A percentile compares a stretch with the other conserved stretches of the same genome.
Evolutionary conservation across 2,113 vertebrate species (phyloP).

Genomic region (Nematolebias whitei): DNA sequence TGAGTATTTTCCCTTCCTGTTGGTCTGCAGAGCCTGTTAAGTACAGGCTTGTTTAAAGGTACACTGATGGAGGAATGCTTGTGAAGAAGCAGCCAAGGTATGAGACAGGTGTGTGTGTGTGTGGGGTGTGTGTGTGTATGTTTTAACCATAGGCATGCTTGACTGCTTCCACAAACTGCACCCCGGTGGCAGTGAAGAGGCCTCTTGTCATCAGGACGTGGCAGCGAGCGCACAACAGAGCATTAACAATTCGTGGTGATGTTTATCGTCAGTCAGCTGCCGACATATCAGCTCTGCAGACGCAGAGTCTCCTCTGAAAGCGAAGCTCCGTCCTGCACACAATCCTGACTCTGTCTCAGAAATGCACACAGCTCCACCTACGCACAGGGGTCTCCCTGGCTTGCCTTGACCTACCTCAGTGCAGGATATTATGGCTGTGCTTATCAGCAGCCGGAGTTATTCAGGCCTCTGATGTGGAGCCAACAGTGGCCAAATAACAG

Average conservation of each 20-base stretch:
- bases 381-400: constrained; percentile 4
- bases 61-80: constrained; percentile 51
- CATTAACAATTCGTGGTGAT: constrained; percentile 53
- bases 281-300: constrained; percentile 43
- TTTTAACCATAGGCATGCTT: constrained; percentile 27
- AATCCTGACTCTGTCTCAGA: constrained; percentile 55
- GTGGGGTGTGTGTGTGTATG: constrained; percentile 16
- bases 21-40: background rate
- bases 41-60: background rate
- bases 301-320: constrained; percentile 53
- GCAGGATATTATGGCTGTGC: constrained; percentile 35
- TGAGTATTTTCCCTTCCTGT: background rate
- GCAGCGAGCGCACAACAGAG: constrained; percentile 23
- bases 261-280: constrained; percentile 51
- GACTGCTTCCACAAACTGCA: constrained; percentile 6
- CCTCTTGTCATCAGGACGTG: constrained; percentile 25
- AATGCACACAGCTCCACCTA: constrained; percentile 33
- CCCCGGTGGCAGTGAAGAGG: constrained; percentile 43
- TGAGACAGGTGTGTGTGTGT: constrained; percentile 45
- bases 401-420: constrained; percentile 6
- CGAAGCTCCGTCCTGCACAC: constrained; percentile 44
- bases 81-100: constrained; percentile 55
- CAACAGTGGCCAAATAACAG: constrained; percentile 6
- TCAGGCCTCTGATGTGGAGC: constrained; percentile 28
- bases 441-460: constrained; percentile 49